phyloP scores from a whole-genome alignment of 2,797 vertebrate genomes.

The Cephalopachus bancanus region DNA sequence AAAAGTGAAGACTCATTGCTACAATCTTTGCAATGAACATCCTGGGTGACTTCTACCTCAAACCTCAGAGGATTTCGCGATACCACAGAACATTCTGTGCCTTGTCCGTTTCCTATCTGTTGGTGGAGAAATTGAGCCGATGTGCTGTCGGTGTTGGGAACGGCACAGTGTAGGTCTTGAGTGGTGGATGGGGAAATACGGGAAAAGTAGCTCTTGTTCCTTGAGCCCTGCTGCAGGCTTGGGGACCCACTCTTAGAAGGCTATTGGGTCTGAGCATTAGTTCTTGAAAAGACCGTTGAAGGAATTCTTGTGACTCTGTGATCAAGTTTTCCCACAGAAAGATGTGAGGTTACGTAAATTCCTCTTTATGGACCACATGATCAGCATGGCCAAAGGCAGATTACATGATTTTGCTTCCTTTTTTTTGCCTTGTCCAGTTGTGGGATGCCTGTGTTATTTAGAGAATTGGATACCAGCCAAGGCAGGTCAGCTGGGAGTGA shows the following conservation, averaged over 20 bases:
- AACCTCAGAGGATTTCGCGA: slow-evolving; percentile 68
- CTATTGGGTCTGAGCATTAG: background rate
- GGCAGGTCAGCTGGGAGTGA: background rate
- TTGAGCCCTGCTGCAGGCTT: too few species aligned
- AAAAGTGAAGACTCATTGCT: slow-evolving; percentile 50
- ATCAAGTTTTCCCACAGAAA: background rate
- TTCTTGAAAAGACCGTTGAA: background rate
- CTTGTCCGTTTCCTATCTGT: slow-evolving; percentile 36
- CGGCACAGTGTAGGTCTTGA: background rate
- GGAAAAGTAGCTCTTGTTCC: background rate
- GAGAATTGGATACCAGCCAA: background rate
- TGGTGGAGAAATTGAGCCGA: slow-evolving; percentile 46
- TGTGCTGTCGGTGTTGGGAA: too few species aligned
- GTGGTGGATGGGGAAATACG: fast-evolving
- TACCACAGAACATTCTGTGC: slow-evolving; percentile 44
- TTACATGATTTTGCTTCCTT: slow-evolving; percentile 21
- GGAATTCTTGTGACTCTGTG: background rate
- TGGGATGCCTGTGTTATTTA: background rate
- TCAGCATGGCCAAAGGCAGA: background rate
- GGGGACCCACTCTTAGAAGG: background rate
- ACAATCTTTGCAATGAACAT: slow-evolving; percentile 35
- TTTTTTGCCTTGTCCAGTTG: background rate
- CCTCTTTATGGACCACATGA: slow-evolving; percentile 59
- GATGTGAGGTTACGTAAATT: slow-evolving; percentile 42
- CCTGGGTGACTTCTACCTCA: slow-evolving; percentile 43